Conservation (phyloP, 92 coral and sea anemone species). For the Diadumene lineata region DNA sequence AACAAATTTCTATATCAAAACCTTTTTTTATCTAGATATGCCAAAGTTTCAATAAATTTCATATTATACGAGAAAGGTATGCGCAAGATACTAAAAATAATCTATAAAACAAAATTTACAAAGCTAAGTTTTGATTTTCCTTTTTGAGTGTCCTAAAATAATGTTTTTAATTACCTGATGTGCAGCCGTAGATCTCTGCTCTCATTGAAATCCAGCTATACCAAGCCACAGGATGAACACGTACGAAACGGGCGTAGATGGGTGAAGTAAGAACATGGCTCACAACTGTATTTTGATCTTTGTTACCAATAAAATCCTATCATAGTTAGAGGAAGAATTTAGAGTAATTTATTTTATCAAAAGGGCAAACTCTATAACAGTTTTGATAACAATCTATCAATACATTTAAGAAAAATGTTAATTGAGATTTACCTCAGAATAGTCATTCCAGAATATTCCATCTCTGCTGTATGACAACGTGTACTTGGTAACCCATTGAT, state of each 20-base stretch:
- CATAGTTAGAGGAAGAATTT: neutral
- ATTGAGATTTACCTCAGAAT: neutral
- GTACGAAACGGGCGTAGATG: conserved; percentile 23
- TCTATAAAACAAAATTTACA: no score
- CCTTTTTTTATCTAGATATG: no score
- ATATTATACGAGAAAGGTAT: no score
- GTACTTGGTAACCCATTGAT: conserved; percentile 27
- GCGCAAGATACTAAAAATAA: no score
- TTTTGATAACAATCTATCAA: no score
- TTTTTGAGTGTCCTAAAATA: no score
- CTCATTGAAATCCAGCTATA: conserved; percentile 5
- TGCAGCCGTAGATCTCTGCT: no score
- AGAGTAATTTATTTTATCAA: neutral
- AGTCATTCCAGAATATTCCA: conserved; percentile 5
- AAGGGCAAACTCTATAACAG: neutral
- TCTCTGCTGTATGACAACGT: conserved; percentile 11
- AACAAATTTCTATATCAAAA: no score
- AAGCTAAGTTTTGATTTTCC: no score
- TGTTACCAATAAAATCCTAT: conserved; percentile 8
- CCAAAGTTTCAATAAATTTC: no score
- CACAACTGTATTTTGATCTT: conserved; percentile 4
- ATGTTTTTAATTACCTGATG: no score
- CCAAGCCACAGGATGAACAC: conserved; percentile 23
- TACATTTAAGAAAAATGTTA: neutral
- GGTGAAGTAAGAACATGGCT: conserved; percentile 1